Conservation (phyloP, 2,888 invertebrate genomes). For the Ganaspis brasiliensis region DNA sequence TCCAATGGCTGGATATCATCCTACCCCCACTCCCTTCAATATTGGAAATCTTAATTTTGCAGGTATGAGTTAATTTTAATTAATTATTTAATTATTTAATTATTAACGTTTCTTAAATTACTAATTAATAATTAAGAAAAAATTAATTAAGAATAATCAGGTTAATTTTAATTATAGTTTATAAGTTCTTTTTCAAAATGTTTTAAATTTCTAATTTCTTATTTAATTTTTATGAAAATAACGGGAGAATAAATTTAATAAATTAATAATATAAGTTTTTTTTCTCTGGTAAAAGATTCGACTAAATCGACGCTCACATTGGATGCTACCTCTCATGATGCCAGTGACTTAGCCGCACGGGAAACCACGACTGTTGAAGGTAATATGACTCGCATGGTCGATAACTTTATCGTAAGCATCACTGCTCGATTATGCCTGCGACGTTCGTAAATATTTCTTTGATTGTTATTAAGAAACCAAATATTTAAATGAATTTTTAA, state of each 20-base stretch:
- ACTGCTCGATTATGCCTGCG: constrained; percentile 4
- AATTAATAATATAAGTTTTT: constrained; percentile 48
- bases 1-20: constrained; percentile 77
- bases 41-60: constrained; percentile 76
- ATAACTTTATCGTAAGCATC: constrained; percentile 38
- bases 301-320: constrained; percentile 74
- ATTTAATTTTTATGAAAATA: too few relatives aligned
- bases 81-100: constrained; percentile 14
- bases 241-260: too few relatives aligned
- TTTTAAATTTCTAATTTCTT: too few relatives aligned
- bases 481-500: too few relatives aligned
- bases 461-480: too few relatives aligned
- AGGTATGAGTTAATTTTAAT: constrained; percentile 65
- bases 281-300: constrained; percentile 70
- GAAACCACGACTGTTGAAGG: constrained; percentile 78
- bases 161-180: too few relatives aligned
- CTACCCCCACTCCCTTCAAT: constrained; percentile 76
- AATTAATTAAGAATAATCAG: too few relatives aligned
- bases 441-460: not conserved
- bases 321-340: constrained; percentile 76
- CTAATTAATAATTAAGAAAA: too few relatives aligned
- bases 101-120: too few relatives aligned
- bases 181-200: too few relatives aligned
- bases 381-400: constrained; percentile 66
- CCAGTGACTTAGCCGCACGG: constrained; percentile 75